Evolutionary conservation across 2,113 vertebrate species (phyloP).

Genomic region (Cryptotis parvus): DNA sequence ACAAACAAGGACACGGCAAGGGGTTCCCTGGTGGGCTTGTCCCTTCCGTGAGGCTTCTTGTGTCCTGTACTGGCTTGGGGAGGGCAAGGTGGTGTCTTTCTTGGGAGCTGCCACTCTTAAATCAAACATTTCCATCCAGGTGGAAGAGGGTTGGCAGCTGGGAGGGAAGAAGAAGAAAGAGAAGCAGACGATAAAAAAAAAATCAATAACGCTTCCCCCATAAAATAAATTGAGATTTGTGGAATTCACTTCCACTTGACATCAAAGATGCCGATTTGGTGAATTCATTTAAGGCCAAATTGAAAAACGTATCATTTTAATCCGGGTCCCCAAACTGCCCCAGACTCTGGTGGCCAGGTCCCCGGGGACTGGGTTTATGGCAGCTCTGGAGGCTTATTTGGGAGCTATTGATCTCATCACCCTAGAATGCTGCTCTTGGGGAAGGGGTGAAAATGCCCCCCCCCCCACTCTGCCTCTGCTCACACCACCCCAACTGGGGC

Average conservation of each 20-base stretch:
- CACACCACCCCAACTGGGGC: not conserved
- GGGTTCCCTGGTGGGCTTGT: not conserved
- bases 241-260: constrained; percentile 84
- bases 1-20: too few species aligned
- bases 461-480: not conserved
- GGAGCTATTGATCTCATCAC: not conserved
- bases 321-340: constrained; percentile 36
- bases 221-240: constrained; percentile 89
- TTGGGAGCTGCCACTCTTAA: constrained; percentile 86
- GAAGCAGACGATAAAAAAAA: constrained; percentile 87
- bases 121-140: constrained; percentile 88
- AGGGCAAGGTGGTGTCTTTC: constrained; percentile 72
- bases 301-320: constrained; percentile 77
- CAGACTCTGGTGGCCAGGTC: not conserved
- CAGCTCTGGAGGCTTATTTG: not conserved
- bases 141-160: constrained; percentile 81
- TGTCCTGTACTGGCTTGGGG: not conserved
- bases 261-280: constrained; percentile 83
- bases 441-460: not conserved
- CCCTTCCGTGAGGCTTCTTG: not conserved
- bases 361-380: not conserved
- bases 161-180: constrained; percentile 77
- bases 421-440: not conserved
- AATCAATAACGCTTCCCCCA: constrained; percentile 89
- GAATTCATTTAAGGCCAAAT: constrained; percentile 84